A percentile compares a stretch with the other conserved stretches of the same genome.
Evolutionary conservation across 2,888 invertebrate genomes (phyloP).

Genomic region (Lepidochrysops patricia): DNA sequence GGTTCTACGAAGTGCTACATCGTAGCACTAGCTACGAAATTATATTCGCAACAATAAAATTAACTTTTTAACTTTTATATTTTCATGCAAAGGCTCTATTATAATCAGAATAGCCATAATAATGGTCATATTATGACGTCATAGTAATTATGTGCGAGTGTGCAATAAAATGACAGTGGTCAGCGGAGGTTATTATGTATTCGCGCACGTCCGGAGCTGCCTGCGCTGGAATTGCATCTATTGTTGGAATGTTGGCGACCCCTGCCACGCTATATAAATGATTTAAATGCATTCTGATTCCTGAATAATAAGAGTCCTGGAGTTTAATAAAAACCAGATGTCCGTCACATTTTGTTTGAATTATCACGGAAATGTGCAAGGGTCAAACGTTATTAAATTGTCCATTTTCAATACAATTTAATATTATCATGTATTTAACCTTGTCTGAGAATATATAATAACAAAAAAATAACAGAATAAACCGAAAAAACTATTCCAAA

Average conservation of each 20-base stretch:
- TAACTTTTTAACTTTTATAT: background rate
- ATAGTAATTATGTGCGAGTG: constrained; percentile 15
- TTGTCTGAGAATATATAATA: too few species aligned
- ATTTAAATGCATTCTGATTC: background rate
- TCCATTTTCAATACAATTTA: too few species aligned
- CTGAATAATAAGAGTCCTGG: background rate
- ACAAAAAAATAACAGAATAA: background rate
- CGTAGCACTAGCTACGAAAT: background rate
- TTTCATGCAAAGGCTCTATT: background rate
- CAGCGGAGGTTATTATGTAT: constrained; percentile 17
- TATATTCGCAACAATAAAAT: background rate
- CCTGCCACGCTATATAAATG: constrained; percentile 33
- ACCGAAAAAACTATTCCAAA: background rate
- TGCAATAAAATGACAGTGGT: constrained; percentile 15
- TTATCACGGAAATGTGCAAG: background rate
- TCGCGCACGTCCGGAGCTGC: constrained; percentile 15
- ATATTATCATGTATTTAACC: too few species aligned
- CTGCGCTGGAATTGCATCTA: constrained; percentile 15
- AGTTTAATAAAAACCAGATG: background rate
- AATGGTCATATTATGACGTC: background rate
- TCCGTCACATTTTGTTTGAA: background rate
- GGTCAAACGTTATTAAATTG: too few species aligned
- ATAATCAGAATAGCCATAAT: background rate
- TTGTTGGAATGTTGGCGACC: constrained; percentile 18
- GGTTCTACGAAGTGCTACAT: background rate